Conservation (phyloP, 2,888 invertebrate genomes). For the Sinhomidia bicolor region DNA sequence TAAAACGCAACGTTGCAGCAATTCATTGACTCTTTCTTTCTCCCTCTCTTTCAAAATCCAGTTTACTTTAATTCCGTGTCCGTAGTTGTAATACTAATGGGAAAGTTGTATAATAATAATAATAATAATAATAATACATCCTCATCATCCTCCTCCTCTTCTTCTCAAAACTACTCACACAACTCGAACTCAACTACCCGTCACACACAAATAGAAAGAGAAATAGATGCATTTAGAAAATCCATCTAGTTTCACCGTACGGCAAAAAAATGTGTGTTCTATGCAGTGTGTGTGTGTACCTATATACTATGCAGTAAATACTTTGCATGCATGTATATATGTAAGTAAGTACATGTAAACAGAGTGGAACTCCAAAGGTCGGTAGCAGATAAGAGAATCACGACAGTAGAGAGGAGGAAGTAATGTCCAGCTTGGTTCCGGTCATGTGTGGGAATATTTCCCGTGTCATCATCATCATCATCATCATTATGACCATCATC, state of each 20-base stretch:
- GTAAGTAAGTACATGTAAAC: too few species aligned
- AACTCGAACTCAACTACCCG: not conserved
- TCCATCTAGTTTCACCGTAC: constrained; percentile 14
- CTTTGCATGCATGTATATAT: not conserved
- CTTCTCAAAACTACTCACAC: constrained; percentile 15
- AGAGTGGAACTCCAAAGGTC: constrained; percentile 72
- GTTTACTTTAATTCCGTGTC: constrained; percentile 43
- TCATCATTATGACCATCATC: constrained; percentile 25
- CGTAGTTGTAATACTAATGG: constrained; percentile 6
- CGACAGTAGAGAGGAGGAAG: constrained; percentile 74
- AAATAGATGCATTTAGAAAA: constrained; percentile 36
- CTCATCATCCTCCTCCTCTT: constrained; percentile 31
- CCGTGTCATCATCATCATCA: constrained; percentile 71
- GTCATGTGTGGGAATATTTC: constrained; percentile 74
- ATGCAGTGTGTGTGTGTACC: not conserved
- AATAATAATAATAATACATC: too few species aligned
- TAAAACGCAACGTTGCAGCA: not conserved
- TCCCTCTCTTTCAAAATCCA: constrained; percentile 18
- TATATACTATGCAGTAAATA: too few species aligned
- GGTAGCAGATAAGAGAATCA: constrained; percentile 72
- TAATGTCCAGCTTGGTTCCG: constrained; percentile 75
- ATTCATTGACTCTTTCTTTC: constrained; percentile 44
- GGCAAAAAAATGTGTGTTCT: not conserved
- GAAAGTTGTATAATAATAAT: constrained; percentile 30
- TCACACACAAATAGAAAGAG: not conserved